These are phyloP conservation scores for Standfussiana lucernea DNA, from an alignment of 2,888 invertebrate genomes.

Conservation along the genomic window DNA sequence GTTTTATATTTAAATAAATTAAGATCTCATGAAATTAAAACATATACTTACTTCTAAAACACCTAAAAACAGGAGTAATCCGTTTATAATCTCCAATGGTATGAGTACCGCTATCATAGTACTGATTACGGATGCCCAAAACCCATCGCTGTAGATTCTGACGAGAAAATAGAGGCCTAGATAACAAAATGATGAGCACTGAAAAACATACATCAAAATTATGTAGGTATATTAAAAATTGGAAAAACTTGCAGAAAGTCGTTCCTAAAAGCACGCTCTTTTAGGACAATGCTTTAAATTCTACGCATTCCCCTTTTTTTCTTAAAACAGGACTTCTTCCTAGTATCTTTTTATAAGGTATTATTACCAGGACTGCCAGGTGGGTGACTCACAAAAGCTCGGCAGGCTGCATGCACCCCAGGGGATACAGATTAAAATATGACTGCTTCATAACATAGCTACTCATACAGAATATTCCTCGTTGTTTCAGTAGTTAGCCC, in stretches of 20 bases:
- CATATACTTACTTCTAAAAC: constrained; percentile 73
- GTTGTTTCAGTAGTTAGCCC: background rate
- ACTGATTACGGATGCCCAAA: constrained; percentile 65
- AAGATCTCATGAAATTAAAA: too few species aligned
- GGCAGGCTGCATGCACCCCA: background rate
- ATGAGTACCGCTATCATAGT: constrained; percentile 69
- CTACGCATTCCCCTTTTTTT: background rate
- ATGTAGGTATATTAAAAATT: background rate
- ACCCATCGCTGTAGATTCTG: constrained; percentile 66
- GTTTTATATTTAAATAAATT: too few species aligned
- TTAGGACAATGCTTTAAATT: background rate
- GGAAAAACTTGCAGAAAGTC: background rate
- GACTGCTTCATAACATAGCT: background rate
- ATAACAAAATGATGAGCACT: constrained; percentile 75
- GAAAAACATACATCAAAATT: constrained; percentile 62
- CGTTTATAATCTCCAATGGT: constrained; percentile 71
- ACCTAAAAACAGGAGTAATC: constrained; percentile 75
- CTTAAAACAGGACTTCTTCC: too few species aligned
- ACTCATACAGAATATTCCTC: background rate
- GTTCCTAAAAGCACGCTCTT: background rate
- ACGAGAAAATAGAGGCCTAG: constrained; percentile 70
- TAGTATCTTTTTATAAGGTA: background rate
- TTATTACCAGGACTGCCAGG: background rate
- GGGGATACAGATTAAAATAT: background rate
- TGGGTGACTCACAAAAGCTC: background rate